Evolutionary conservation across 1,140 invertebrate species (phyloP).

Genomic region (Heliconius nattereri): DNA sequence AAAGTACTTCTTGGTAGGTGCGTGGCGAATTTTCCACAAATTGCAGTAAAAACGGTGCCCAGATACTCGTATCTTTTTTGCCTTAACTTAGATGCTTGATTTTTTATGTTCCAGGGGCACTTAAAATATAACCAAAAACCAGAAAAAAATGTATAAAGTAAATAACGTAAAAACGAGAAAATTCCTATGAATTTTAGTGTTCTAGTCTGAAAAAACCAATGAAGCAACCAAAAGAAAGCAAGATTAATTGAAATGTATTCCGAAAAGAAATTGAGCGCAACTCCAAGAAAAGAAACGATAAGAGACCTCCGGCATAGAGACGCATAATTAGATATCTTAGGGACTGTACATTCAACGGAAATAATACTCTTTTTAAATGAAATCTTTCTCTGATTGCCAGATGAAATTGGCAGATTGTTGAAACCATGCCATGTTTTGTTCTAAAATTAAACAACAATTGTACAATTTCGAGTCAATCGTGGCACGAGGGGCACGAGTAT

Average conservation of each 20-base stretch:
- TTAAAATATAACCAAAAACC: no score
- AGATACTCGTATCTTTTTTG: no score
- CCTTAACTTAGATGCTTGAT: no score
- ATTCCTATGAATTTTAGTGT: neutral
- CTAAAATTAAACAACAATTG: neutral
- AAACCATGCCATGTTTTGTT: neutral
- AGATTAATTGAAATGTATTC: conserved; percentile 7
- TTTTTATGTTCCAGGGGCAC: no score
- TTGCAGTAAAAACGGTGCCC: no score
- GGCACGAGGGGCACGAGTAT: no score
- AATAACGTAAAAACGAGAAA: neutral
- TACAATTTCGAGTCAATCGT: neutral
- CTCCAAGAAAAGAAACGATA: conserved; percentile 30
- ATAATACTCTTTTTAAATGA: conserved; percentile 30
- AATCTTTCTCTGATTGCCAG: neutral
- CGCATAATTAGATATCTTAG: conserved; percentile 33
- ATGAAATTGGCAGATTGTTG: neutral
- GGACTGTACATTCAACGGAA: neutral
- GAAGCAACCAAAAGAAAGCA: neutral
- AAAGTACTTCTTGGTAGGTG: no score
- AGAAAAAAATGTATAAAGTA: neutral
- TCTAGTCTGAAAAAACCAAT: conserved; percentile 1
- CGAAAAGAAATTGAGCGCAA: conserved; percentile 6
- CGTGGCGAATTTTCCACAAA: no score
- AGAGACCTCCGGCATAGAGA: conserved; percentile 20